Conservation (phyloP, 2,113 vertebrate genomes). For the Indri indri region DNA sequence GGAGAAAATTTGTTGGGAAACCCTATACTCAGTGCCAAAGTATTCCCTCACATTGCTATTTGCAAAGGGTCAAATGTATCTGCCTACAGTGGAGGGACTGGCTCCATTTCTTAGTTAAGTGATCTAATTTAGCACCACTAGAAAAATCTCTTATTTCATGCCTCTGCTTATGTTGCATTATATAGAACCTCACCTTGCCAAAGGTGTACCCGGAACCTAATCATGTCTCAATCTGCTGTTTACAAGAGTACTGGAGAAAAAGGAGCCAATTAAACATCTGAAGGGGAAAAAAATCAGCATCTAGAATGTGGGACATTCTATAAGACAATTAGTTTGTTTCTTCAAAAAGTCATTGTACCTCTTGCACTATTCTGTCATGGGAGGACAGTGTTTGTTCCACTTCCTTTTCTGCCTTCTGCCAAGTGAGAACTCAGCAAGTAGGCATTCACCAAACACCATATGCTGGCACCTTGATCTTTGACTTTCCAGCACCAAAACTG, state of each 20-base stretch:
- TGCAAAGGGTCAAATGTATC: neutral
- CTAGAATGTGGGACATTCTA: neutral
- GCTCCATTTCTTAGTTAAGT: neutral
- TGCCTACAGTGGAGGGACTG: neutral
- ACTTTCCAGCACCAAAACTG: no score
- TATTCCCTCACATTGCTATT: no score
- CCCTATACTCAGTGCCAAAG: no score
- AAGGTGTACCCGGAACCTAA: neutral
- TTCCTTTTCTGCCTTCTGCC: no score
- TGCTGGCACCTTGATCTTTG: no score
- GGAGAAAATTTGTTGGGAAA: no score
- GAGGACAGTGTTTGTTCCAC: no score
- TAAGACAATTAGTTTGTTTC: neutral
- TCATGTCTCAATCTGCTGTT: neutral
- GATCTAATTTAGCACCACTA: neutral
- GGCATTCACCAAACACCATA: no score
- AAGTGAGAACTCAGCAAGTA: no score
- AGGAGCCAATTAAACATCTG: neutral
- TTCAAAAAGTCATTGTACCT: neutral
- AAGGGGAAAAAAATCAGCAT: neutral
- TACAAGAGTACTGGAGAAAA: neutral
- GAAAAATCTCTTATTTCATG: neutral
- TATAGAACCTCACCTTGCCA: neutral
- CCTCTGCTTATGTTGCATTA: neutral
- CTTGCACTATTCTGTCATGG: no score